These are phyloP conservation scores for Acronicta leporina DNA, from an alignment of 2,888 invertebrate species.

Conservation along the genomic window DNA sequence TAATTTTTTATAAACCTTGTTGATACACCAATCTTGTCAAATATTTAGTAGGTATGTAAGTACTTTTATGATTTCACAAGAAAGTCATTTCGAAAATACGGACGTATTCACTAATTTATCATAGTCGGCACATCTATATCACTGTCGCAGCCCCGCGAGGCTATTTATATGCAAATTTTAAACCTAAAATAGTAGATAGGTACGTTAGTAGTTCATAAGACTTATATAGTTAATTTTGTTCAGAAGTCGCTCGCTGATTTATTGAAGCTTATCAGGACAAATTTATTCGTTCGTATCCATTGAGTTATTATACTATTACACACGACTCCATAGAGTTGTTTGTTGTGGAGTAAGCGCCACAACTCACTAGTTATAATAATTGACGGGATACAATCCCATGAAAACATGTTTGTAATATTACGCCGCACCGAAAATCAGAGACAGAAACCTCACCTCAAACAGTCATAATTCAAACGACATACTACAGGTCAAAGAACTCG, in stretches of 20 bases:
- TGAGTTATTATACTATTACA: not conserved
- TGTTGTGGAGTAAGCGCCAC: not conserved
- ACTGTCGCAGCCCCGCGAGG: constrained; percentile 52
- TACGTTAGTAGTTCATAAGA: constrained; percentile 42
- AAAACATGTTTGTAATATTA: no score
- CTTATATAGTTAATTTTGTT: constrained; percentile 68
- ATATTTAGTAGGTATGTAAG: not conserved
- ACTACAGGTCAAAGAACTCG: no score
- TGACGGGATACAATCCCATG: no score
- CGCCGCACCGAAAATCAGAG: no score
- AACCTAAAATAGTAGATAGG: constrained; percentile 66
- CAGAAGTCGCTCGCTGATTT: constrained; percentile 72
- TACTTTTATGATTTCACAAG: constrained; percentile 12
- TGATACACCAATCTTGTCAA: not conserved
- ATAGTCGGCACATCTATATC: constrained; percentile 59
- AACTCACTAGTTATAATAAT: not conserved
- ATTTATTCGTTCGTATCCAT: constrained; percentile 64
- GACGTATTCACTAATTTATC: constrained; percentile 53
- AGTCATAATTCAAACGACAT: no score
- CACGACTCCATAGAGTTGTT: not conserved
- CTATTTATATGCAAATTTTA: constrained; percentile 79
- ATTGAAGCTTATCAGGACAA: constrained; percentile 75
- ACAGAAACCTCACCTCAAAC: no score
- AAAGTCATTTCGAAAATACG: constrained; percentile 31
- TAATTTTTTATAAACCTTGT: no score